A percentile compares a stretch with the other conserved stretches of the same genome.
These are phyloP conservation scores for Cercopithecus mona DNA, from an alignment of 2,113 vertebrate species.

Conservation along the genomic window DNA sequence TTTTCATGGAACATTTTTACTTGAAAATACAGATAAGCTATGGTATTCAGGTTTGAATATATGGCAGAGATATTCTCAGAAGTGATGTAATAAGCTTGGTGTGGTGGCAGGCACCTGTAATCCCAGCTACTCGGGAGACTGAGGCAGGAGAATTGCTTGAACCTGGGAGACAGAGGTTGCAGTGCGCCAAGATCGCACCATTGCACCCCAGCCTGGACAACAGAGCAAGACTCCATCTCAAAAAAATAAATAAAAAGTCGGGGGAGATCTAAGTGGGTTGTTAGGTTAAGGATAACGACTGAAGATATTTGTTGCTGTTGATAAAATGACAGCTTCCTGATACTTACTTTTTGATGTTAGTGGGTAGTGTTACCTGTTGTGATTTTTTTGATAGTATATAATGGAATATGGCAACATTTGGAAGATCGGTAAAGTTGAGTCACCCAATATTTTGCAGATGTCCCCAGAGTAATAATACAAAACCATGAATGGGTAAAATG, in stretches of 20 bases:
- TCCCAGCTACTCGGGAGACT: neutral
- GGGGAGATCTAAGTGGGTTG: neutral
- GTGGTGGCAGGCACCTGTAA: no score
- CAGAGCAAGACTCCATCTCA: neutral
- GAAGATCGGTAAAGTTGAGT: neutral
- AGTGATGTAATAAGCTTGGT: neutral
- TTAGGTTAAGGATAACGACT: neutral
- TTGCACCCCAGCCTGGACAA: neutral
- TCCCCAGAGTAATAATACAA: neutral
- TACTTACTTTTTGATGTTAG: neutral
- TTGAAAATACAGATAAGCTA: neutral
- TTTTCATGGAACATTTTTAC: neutral
- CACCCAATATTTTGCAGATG: constrained; percentile 10
- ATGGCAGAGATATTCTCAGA: neutral
- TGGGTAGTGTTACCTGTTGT: neutral
- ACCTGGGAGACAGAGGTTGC: neutral
- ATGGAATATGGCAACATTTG: neutral
- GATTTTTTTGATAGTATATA: neutral
- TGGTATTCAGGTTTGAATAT: neutral
- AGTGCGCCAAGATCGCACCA: no score
- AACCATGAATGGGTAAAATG: neutral
- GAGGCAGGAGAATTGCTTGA: neutral
- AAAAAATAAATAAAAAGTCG: neutral
- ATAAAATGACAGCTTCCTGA: neutral
- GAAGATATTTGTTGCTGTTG: neutral